phyloP scores from a whole-genome alignment of 2,113 vertebrate species.

The Shinisaurus crocodilurus region DNA sequence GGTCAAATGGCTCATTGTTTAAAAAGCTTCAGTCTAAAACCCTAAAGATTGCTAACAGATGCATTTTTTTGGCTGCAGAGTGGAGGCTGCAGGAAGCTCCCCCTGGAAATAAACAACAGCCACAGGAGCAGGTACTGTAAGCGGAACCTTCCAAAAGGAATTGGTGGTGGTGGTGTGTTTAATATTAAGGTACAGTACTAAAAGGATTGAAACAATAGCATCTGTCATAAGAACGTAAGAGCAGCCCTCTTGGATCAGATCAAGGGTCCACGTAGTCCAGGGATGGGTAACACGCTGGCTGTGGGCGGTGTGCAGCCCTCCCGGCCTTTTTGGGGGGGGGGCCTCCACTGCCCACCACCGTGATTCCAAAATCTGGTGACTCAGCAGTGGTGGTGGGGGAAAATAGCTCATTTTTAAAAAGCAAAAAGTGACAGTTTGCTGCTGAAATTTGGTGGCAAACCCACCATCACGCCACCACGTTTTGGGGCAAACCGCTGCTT shows the following conservation, averaged over 20 bases:
- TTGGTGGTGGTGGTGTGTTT: no score
- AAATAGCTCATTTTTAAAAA: no score
- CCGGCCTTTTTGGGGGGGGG: no score
- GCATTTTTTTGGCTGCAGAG: constrained; percentile 75
- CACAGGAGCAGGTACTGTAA: constrained; percentile 65
- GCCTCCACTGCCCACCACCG: no score
- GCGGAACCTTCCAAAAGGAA: constrained; percentile 79
- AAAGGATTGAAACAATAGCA: constrained; percentile 74
- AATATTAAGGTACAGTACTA: constrained; percentile 76
- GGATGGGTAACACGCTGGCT: no score
- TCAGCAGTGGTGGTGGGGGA: no score
- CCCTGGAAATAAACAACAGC: constrained; percentile 72
- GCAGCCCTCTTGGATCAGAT: not conserved
- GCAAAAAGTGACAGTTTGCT: no score
- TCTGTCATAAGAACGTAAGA: constrained; percentile 33
- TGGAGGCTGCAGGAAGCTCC: constrained; percentile 64
- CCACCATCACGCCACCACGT: no score
- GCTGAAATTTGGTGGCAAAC: no score
- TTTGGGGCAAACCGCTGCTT: no score
- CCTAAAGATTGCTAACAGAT: constrained; percentile 82
- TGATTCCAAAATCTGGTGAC: no score
- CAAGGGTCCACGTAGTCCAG: not conserved
- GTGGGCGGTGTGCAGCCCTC: no score
- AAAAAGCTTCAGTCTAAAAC: constrained; percentile 75
- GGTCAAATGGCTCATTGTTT: constrained; percentile 80